Base-by-base conservation (phyloP, 2,888 invertebrate species). In the Brachyptera putata region DNA sequence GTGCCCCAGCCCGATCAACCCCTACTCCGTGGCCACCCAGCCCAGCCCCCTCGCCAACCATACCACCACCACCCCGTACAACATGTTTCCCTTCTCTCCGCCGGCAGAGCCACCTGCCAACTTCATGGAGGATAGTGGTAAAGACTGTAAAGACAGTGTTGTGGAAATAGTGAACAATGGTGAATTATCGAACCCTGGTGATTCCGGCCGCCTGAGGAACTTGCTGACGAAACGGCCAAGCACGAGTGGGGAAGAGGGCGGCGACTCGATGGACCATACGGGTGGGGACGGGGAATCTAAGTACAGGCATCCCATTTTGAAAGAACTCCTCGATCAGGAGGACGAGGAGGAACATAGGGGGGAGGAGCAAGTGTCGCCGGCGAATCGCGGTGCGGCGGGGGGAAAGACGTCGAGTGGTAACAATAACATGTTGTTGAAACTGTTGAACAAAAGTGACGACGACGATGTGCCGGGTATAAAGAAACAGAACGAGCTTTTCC, bases 361-460 rank as follows among this genome's bases (percentile, higher is more conserved):
- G 24, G 65, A 64, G 18, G 65, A 65, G 9, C 57, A 49, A 11
- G 43, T 22, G 25, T n/a, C 55, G 18, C 36, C 24, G 3, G 61
- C 30, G n/a, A 53, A 37, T 34, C 36, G 58, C 21, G 22, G 53
- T 21, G 24, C 11, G 16, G 41, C 57, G 46, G 57, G 73, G 69
- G 65, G 30, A 61, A 58, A 61, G 49, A 59, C 65, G 67, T 68
- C 53, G 67, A 70, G 61, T 73, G 72, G 68, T 71, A 75, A 72
- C 72, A 77, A 83, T 73, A 79, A 79, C 71, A 86, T 85, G 80
- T 77, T 87, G 67, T 75, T 84, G 64, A 80, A 83, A 89, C 82
- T 92, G 73, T 77, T 91, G 64, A 91, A 90, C 66, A 89, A 87
- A 75, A 86, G 84, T 62, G 90, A 90, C 48, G 71, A 71, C 58